Conservation (phyloP, 2,888 invertebrate genomes). For the Diogma glabrata region DNA sequence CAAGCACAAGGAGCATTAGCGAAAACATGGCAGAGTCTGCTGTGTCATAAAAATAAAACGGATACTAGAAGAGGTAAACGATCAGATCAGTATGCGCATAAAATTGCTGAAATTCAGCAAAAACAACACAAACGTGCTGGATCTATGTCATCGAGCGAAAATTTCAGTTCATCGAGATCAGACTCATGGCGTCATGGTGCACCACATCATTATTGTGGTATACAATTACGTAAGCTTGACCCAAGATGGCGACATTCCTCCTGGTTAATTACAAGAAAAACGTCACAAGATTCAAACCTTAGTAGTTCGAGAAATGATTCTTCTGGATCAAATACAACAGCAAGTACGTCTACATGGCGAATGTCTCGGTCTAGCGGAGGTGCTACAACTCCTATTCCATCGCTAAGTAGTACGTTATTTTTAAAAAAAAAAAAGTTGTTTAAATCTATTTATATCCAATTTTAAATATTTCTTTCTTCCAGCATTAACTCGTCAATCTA, state of each 20-base stretch:
- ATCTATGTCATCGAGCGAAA: conserved; percentile 79
- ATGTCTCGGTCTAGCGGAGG: conserved; percentile 69
- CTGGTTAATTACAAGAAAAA: conserved; percentile 83
- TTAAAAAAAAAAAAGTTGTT: no score
- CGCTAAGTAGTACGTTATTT: conserved; percentile 30
- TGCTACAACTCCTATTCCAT: conserved; percentile 40
- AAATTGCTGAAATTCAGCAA: conserved; percentile 62
- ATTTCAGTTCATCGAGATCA: conserved; percentile 77
- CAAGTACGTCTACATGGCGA: conserved; percentile 82
- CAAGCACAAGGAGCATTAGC: conserved; percentile 20
- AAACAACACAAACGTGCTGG: conserved; percentile 67
- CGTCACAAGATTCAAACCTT: conserved; percentile 83
- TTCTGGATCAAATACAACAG: conserved; percentile 80
- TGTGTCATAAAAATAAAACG: conserved; percentile 26
- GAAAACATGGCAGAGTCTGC: conserved; percentile 37
- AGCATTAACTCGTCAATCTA: conserved; percentile 12
- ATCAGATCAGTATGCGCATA: conserved; percentile 59
- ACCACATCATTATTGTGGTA: conserved; percentile 56
- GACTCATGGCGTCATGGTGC: conserved; percentile 74
- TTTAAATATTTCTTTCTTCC: background rate
- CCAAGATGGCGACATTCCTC: conserved; percentile 73
- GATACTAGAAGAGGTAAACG: conserved; percentile 38
- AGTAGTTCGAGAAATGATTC: conserved; percentile 87
- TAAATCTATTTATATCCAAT: background rate
- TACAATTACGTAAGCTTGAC: conserved; percentile 60